A percentile compares a stretch with the other conserved stretches of the same genome.
Evolutionary conservation across 2,797 vertebrate genomes (phyloP).

Genomic region (Bovichtus diacanthus): DNA sequence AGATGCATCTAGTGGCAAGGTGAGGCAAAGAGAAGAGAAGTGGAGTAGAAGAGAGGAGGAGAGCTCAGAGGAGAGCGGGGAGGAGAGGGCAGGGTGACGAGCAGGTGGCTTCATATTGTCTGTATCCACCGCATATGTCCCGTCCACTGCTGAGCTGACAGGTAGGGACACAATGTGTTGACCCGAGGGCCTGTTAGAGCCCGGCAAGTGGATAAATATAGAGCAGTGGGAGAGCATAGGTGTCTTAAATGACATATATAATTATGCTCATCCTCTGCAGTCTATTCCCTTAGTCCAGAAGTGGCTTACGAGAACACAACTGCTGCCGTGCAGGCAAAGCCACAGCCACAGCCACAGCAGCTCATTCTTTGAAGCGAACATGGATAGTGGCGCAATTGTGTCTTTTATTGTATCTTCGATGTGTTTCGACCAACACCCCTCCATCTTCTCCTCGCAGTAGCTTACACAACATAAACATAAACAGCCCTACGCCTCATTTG

Average conservation of each 20-base stretch:
- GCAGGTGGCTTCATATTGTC: constrained; percentile 70
- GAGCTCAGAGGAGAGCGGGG: constrained; percentile 20
- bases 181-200: constrained; percentile 74
- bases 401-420: constrained; percentile 54
- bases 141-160: constrained; percentile 71
- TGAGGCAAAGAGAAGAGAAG: constrained; percentile 34
- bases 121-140: constrained; percentile 71
- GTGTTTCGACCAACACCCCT: constrained; percentile 54
- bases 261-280: constrained; percentile 70
- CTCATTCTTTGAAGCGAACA: constrained; percentile 65
- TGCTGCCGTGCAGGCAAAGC: constrained; percentile 30
- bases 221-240: constrained; percentile 65
- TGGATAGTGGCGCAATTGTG: constrained; percentile 52
- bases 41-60: constrained; percentile 12
- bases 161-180: constrained; percentile 71
- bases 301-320: constrained; percentile 55
- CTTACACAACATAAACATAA: constrained; percentile 73
- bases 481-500: constrained; percentile 72
- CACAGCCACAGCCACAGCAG: too few species aligned
- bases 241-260: constrained; percentile 80
- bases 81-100: constrained; percentile 54
- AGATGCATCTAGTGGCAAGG: constrained; percentile 51
- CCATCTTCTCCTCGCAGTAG: constrained; percentile 41
- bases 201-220: constrained; percentile 79
- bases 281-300: constrained; percentile 53